phyloP scores from a whole-genome alignment of 2,888 invertebrate genomes.

The Phengaris alcon region DNA sequence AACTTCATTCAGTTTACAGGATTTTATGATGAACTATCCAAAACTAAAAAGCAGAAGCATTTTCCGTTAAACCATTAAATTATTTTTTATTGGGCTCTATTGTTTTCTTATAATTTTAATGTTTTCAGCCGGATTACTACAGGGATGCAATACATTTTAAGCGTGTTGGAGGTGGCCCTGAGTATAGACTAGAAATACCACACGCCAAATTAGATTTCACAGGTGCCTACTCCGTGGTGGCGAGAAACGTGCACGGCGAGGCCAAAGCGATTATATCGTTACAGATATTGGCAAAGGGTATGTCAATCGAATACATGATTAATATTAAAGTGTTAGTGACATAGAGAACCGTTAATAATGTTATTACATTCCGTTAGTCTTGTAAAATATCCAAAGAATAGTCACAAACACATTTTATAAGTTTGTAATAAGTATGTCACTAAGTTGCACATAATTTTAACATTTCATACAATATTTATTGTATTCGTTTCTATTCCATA shows the following conservation, averaged over 20 bases:
- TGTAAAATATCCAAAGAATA: no score
- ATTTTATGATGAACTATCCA: not conserved
- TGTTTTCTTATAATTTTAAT: not conserved
- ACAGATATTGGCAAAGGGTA: slow-evolving; percentile 91
- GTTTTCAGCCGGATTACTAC: slow-evolving; percentile 89
- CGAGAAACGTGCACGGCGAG: slow-evolving; percentile 90
- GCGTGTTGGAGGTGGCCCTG: slow-evolving; percentile 86
- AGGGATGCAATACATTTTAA: slow-evolving; percentile 91
- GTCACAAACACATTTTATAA: not conserved
- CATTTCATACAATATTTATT: not conserved
- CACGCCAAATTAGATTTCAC: slow-evolving; percentile 92
- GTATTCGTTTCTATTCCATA: slow-evolving; percentile 40
- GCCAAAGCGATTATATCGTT: slow-evolving; percentile 91
- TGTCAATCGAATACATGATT: slow-evolving; percentile 31
- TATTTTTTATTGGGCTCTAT: not conserved
- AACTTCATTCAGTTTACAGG: not conserved
- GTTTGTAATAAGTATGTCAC: not conserved
- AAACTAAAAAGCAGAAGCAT: no score
- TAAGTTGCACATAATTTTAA: not conserved
- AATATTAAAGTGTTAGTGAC: slow-evolving; percentile 35
- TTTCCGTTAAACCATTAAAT: no score
- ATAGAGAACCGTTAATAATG: no score
- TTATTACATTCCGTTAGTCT: no score
- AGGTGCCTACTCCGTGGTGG: slow-evolving; percentile 91
- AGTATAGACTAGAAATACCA: slow-evolving; percentile 91